Evolutionary conservation across 2,888 invertebrate species (phyloP).

Genomic region (Drosophila multiciliata): DNA sequence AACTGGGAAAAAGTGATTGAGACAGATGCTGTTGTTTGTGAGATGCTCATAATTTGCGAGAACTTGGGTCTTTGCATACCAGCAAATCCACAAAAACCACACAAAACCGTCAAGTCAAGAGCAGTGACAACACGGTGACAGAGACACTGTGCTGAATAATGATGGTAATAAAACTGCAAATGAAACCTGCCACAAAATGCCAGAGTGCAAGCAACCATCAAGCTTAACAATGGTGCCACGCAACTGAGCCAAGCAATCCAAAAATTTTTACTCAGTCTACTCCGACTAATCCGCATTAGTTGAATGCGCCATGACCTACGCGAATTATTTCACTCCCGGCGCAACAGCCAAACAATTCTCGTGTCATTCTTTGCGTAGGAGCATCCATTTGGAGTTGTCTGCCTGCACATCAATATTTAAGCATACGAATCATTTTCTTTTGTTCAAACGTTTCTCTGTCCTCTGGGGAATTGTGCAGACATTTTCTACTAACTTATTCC

Average conservation of each 20-base stretch:
- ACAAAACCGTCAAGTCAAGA: constrained; percentile 40
- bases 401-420: constrained; percentile 53
- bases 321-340: constrained; percentile 48
- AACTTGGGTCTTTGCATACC: constrained; percentile 8
- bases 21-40: constrained; percentile 21
- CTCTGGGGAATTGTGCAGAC: constrained; percentile 12
- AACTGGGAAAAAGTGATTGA: constrained; percentile 26
- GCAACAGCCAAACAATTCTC: constrained; percentile 35
- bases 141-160: constrained; percentile 54
- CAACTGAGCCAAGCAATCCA: not conserved
- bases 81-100: constrained; percentile 28
- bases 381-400: constrained; percentile 25
- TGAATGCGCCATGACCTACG: constrained; percentile 51
- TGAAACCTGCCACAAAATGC: constrained; percentile 53
- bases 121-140: constrained; percentile 40
- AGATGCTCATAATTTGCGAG: not conserved
- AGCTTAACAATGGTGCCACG: constrained; percentile 38
- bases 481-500: constrained; percentile 48
- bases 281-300: constrained; percentile 51
- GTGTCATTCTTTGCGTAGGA: constrained; percentile 32
- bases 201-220: constrained; percentile 39
- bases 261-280: constrained; percentile 16
- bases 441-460: constrained; percentile 11
- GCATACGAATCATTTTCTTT: constrained; percentile 38
- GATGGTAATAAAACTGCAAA: constrained; percentile 67